Percentiles rank a stretch among this genome's conserved stretches.
Evolutionary conservation across 2,888 invertebrate species (phyloP).

Genomic region (Drosophila picticornis): DNA sequence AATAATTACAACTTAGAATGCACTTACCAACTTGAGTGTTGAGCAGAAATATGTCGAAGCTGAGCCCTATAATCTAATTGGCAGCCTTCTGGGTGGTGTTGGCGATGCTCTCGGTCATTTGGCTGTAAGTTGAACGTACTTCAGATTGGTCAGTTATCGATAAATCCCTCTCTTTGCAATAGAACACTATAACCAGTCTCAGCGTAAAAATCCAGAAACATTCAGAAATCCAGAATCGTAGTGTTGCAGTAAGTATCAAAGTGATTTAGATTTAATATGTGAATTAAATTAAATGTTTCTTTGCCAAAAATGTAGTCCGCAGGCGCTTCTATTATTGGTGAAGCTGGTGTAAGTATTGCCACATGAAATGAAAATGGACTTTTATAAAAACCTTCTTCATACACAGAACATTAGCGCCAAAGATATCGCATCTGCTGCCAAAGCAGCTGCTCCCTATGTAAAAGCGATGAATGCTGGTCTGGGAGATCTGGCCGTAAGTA

Average conservation of each 20-base stretch:
- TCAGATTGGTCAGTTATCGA: no score
- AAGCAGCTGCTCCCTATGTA: constrained; percentile 49
- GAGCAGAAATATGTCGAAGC: constrained; percentile 30
- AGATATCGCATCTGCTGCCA: constrained; percentile 44
- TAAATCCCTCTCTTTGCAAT: not conserved
- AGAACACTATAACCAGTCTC: constrained; percentile 55
- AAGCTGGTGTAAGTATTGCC: constrained; percentile 43
- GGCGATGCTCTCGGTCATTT: constrained; percentile 40
- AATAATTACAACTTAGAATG: constrained; percentile 20
- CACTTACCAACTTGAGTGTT: constrained; percentile 22
- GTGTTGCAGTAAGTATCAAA: constrained; percentile 48
- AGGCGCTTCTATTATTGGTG: constrained; percentile 50
- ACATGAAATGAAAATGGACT: not conserved
- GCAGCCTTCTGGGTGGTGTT: constrained; percentile 34
- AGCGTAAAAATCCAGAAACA: constrained; percentile 21
- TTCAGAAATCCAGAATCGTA: not conserved
- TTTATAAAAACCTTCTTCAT: not conserved
- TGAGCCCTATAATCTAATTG: constrained; percentile 25
- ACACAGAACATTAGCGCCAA: constrained; percentile 47
- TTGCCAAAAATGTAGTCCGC: constrained; percentile 20
- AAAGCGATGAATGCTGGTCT: constrained; percentile 41
- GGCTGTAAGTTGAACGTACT: constrained; percentile 34
- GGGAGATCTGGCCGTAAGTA: constrained; percentile 47
- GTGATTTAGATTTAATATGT: not conserved
- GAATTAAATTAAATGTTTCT: not conserved